These are phyloP conservation scores for Noctua janthe DNA, from an alignment of 2,888 invertebrate species.

Conservation along the genomic window DNA sequence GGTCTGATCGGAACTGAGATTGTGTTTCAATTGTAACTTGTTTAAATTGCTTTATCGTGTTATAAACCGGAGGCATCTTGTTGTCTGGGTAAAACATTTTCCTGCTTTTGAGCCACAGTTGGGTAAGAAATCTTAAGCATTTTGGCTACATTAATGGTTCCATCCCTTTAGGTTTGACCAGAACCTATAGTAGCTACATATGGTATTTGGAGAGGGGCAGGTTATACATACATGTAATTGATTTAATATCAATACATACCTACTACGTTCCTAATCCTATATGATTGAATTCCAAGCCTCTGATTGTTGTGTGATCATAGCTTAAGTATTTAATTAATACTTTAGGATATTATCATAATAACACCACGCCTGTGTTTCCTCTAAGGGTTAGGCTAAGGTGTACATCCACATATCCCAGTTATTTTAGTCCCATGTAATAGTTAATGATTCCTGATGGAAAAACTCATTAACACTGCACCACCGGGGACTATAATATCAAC, in stretches of 20 bases:
- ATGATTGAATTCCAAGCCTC: constrained; percentile 15
- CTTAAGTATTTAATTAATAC: background rate
- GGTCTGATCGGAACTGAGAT: constrained; percentile 13
- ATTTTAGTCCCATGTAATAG: background rate
- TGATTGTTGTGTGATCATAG: background rate
- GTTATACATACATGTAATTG: background rate
- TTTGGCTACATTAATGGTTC: background rate
- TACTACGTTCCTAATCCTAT: constrained; percentile 8
- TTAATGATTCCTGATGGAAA: background rate
- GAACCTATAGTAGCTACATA: background rate
- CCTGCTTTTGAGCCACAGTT: background rate
- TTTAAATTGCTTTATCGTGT: background rate
- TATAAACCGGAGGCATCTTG: background rate
- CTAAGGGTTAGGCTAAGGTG: background rate
- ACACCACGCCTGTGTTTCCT: background rate
- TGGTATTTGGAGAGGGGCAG: background rate
- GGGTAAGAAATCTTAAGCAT: background rate
- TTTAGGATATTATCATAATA: background rate
- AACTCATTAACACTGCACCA: background rate
- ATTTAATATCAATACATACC: constrained; percentile 19
- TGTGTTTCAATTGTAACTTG: constrained; percentile 15
- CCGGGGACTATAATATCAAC: background rate
- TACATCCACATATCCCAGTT: background rate
- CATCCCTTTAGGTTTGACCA: background rate
- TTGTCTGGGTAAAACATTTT: background rate